Base-by-base conservation (phyloP, 1,140 invertebrate genomes). In the Magallana ariakensis region DNA sequence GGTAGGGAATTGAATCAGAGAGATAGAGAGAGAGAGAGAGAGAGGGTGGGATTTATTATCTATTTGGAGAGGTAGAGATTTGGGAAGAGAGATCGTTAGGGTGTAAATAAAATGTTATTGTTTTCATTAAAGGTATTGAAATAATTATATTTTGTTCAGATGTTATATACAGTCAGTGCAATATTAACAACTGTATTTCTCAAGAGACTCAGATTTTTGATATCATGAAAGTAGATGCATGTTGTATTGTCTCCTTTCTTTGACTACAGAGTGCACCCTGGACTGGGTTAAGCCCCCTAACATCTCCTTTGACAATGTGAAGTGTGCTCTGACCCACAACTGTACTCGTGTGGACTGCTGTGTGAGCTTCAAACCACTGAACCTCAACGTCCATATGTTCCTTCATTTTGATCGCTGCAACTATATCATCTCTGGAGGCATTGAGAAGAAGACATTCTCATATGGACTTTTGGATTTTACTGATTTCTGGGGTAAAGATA, bases 361-460 rank as follows among this genome's bases (percentile, higher is more conserved):
- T 60, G 57, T 84, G 19, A 84, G 26, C n/a, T 57, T 56, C 82
- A 56, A 57, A 19, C 57, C 55, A n/a, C 55, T 84, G 55, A 84
- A 84, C 46, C 10, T 84, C n/a, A 15, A 84, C 33, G 26, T 58
- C 26, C 82, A 84, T 46, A n/a, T 84, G 3, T 60, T 56, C 26
- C 56, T 84, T 9, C 82, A 58, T 22, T 84, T 84, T 84, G 82
- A 84, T 26, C 53, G 57, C 4, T 84, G 82, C 15, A 84, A 84
- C 26, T 84, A 84, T 26, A 26, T 84, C 11, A 60, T 84, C 13
- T 58, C 55, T 22, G 82, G 82, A 84, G 54, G 55, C n/a, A 56
- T 84, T 56, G 82, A 84, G 19, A 84, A 57, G 55, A 46, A 57
- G 26, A 84, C 56, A 15, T 84, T 84, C 9, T 84, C 82, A 0